Conservation (phyloP, 2,113 vertebrate species). For the Tautogolabrus adspersus region DNA sequence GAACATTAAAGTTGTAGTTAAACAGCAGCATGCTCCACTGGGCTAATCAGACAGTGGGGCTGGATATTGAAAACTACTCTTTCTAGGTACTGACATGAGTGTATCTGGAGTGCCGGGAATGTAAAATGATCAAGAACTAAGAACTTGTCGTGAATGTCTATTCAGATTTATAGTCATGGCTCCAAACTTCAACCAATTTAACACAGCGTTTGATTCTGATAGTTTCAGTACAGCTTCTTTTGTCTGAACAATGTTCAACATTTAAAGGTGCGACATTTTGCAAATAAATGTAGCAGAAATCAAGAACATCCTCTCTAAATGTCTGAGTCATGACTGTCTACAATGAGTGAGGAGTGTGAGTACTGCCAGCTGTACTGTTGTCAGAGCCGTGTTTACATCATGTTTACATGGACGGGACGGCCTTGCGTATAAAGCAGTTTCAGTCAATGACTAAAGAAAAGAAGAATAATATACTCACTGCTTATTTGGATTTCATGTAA, state of each 20-base stretch:
- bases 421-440: no score
- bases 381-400: no score
- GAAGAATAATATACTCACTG: no score
- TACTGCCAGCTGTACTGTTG: no score
- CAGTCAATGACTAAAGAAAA: no score
- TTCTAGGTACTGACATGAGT: slow-evolving; percentile 1
- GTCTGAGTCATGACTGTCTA: no score
- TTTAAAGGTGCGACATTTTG: not conserved
- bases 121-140: not conserved
- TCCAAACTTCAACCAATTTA: not conserved
- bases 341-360: no score
- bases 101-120: not conserved
- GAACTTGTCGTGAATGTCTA: not conserved
- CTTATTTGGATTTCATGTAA: no score
- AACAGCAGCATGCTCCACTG: slow-evolving; percentile 13
- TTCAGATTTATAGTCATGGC: not conserved
- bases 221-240: not conserved
- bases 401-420: no score
- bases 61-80: slow-evolving; percentile 13
- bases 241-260: not conserved
- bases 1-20: slow-evolving; percentile 35
- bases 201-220: not conserved
- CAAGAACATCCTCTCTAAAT: no score
- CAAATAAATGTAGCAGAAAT: no score
- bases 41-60: not conserved